Percentiles rank a stretch among this genome's conserved stretches.
These are phyloP conservation scores for Catharus bicknelli DNA, from an alignment of 2,113 vertebrate genomes.

Conservation along the genomic window DNA sequence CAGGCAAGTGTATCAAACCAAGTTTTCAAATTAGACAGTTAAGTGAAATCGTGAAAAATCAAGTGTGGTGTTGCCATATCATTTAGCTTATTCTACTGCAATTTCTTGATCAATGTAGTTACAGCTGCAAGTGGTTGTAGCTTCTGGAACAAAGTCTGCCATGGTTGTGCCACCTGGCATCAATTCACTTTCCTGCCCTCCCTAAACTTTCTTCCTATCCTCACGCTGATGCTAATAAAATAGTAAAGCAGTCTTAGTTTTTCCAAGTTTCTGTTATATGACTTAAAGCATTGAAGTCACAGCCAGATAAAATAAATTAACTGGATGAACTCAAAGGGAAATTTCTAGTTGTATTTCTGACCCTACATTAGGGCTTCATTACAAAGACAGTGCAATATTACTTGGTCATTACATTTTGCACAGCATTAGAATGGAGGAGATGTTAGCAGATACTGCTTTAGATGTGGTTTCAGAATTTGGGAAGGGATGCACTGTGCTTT, in stretches of 20 bases:
- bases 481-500: background rate
- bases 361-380: rapidly evolving
- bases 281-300: background rate
- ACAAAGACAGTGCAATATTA: background rate
- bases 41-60: background rate
- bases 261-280: background rate
- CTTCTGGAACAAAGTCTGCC: background rate
- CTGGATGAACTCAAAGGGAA: background rate
- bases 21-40: background rate
- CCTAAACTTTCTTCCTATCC: background rate
- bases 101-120: background rate
- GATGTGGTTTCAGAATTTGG: background rate
- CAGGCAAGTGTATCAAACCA: background rate
- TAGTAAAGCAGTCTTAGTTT: background rate
- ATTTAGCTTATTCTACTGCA: background rate
- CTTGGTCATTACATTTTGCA: background rate
- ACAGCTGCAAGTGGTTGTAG: background rate
- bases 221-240: background rate
- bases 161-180: background rate
- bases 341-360: background rate
- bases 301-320: background rate
- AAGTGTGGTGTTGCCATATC: background rate
- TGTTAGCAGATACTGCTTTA: background rate
- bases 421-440: background rate
- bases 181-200: background rate